Evolutionary conservation across 2,888 invertebrate genomes (phyloP).

Genomic region (Crocallis elinguaria): DNA sequence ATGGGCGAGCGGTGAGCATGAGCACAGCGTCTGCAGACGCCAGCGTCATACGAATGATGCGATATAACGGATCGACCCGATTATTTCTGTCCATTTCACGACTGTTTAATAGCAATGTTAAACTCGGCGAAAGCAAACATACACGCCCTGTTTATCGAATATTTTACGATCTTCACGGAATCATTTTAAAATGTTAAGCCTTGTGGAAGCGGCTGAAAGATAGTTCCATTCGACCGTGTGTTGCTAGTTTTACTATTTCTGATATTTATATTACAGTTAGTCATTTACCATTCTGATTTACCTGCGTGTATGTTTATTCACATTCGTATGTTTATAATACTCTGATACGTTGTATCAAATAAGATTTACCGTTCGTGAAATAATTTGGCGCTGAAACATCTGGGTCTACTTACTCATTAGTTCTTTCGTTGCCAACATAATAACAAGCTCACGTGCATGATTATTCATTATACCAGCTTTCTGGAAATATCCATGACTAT

Average conservation of each 20-base stretch:
- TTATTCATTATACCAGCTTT: constrained; percentile 45
- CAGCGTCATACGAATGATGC: constrained; percentile 79
- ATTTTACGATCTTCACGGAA: constrained; percentile 81
- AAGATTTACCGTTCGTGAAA: constrained; percentile 75
- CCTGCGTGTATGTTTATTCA: constrained; percentile 79
- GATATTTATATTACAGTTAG: constrained; percentile 82
- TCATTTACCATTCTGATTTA: constrained; percentile 83
- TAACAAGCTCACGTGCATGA: constrained; percentile 43
- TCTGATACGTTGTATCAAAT: constrained; percentile 77
- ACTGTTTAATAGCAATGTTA: constrained; percentile 85
- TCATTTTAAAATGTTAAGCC: constrained; percentile 81
- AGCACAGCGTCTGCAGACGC: constrained; percentile 65
- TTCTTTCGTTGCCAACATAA: constrained; percentile 50
- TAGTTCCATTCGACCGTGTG: constrained; percentile 72
- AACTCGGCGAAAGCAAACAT: constrained; percentile 82
- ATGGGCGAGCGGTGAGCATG: constrained; percentile 54
- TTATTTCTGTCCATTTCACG: constrained; percentile 84
- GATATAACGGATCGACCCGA: constrained; percentile 82
- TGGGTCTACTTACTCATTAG: constrained; percentile 53
- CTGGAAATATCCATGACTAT: constrained; percentile 37
- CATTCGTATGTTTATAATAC: constrained; percentile 79
- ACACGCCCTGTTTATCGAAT: constrained; percentile 82
- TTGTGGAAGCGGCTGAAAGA: constrained; percentile 78
- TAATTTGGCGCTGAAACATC: constrained; percentile 73
- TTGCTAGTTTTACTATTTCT: constrained; percentile 74